Conservation (phyloP, 2,113 vertebrate species). For the Antigone vipio region DNA sequence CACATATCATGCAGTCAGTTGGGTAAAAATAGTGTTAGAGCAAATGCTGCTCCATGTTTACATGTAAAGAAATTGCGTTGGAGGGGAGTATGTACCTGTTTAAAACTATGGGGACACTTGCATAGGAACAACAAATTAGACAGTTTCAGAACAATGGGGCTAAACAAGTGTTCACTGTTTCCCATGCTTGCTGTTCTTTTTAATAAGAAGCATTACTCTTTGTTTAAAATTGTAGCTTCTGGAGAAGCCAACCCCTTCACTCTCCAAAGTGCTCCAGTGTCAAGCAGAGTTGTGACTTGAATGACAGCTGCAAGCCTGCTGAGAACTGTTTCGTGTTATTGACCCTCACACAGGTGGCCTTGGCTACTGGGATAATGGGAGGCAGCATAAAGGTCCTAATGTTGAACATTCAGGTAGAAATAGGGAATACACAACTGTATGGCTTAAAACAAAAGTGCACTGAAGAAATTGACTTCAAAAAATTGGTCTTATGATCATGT, state of each 20-base stretch:
- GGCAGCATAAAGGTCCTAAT: not conserved
- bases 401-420: not conserved
- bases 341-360: not conserved
- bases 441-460: not conserved
- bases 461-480: not conserved
- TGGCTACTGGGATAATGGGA: not conserved
- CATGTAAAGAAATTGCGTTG: not conserved
- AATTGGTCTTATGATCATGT: not conserved
- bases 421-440: not conserved
- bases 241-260: not conserved
- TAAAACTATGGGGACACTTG: not conserved
- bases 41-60: not conserved
- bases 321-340: not conserved
- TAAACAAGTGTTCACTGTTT: not conserved
- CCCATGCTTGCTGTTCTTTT: not conserved
- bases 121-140: not conserved
- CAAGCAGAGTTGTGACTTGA: not conserved
- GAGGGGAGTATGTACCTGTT: not conserved
- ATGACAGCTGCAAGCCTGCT: not conserved
- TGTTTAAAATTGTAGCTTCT: not conserved
- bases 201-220: not conserved
- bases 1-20: not conserved
- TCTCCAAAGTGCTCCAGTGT: not conserved
- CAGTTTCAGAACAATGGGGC: not conserved
- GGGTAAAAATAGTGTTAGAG: not conserved